Base-by-base conservation (phyloP, 2,113 vertebrate species). In the Lontra canadensis region DNA sequence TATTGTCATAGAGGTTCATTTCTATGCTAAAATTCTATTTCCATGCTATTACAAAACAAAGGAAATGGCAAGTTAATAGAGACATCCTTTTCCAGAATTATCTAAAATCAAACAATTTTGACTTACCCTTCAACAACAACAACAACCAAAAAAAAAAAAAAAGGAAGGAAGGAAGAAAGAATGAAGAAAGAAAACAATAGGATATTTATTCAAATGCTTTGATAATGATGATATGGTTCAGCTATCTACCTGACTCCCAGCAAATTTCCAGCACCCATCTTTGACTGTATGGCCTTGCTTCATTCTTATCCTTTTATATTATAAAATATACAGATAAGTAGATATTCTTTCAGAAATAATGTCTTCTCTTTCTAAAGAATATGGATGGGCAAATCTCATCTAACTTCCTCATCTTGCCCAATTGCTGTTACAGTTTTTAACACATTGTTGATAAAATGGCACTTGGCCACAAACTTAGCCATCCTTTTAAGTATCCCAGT, bases 361-460 rank as follows among this genome's bases (percentile, higher is more conserved):
- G 67, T 26, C 13, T 61, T 34, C 2, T 52, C 12, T 93, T 95
- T 79, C 78, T 74, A 79, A 92, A 92, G 39, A 95, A 74, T 23
- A 96, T 8, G 21, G 7, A 36, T 29, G 17, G 10, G 4, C 6
- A 85, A 93, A 94, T 5, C 4, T 73, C 21, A 34, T 93, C 55
- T 83, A 39, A 95, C 17, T 39, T 90, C 9, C 25, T 69, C 71
- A 67, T 26, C 4, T 4, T 12, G 2, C 18, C 0, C 11, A 55
- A 47, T 73, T 95, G 81, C 39, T 89, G 81, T 83, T 87, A 57
- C 59, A 71, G 9, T 47, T 94, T 85, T 44, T 74, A 79, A 94
- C 63, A 25, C 59, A 25, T 11, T 89, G 20, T 39, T 96, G 65
- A 80, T 44, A 82, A 23, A 29, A 67, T 71, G 31, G 11, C 42